phyloP scores from a whole-genome alignment of 2,113 vertebrate species.

The Pao palembangensis region DNA sequence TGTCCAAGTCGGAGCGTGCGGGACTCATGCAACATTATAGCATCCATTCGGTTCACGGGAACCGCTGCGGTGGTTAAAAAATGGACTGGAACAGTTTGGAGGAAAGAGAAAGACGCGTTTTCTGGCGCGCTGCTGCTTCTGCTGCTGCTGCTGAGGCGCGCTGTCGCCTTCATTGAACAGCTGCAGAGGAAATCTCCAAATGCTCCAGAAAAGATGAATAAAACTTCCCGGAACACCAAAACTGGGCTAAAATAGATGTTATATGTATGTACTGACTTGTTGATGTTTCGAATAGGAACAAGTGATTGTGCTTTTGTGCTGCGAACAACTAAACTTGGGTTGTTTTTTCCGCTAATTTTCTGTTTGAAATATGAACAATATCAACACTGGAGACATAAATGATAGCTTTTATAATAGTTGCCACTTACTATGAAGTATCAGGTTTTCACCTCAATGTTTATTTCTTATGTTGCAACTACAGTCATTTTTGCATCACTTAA shows the following conservation, averaged over 20 bases:
- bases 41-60: background rate
- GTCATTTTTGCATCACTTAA: background rate
- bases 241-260: no score
- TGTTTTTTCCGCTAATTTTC: no score
- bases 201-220: conserved; percentile 2
- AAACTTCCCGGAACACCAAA: conserved; percentile 10
- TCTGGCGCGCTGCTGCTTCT: background rate
- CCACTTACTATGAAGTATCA: no score
- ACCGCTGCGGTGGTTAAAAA: background rate
- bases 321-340: no score
- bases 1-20: background rate
- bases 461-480: no score
- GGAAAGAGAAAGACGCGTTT: background rate
- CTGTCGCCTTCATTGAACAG: conserved; percentile 31
- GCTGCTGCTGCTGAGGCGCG: conserved; percentile 8
- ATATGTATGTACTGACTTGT: conserved; percentile 6
- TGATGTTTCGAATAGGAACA: background rate
- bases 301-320: background rate
- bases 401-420: no score
- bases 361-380: no score
- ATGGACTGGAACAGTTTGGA: background rate
- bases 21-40: background rate
- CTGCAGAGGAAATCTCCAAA: conserved; percentile 40
- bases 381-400: no score
- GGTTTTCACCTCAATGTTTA: no score